phyloP scores from a whole-genome alignment of 2,888 invertebrate genomes.

The Dynastes grantii region DNA sequence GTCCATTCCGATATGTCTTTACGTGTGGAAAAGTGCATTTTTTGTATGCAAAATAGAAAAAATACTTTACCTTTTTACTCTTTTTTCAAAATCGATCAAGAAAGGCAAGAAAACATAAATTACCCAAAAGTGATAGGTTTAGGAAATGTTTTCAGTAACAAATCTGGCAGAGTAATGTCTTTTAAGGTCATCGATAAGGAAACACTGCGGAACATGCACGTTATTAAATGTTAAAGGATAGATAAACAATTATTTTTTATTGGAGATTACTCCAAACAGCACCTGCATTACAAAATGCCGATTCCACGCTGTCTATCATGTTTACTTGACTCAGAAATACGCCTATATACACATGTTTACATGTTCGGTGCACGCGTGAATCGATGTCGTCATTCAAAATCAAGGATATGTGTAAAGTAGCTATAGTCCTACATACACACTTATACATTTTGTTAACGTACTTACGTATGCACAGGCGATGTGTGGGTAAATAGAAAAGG shows the following conservation, averaged over 20 bases:
- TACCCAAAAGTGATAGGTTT: background rate
- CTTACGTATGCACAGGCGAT: background rate
- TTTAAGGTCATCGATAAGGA: background rate
- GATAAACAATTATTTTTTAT: background rate
- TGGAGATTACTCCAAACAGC: background rate
- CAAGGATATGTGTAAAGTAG: background rate
- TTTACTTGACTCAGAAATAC: background rate
- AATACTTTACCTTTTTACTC: too few relatives aligned
- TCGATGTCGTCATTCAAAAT: constrained; percentile 2
- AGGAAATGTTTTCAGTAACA: background rate
- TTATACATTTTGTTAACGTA: background rate
- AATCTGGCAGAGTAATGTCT: background rate
- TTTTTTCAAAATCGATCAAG: too few relatives aligned
- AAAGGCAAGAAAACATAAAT: background rate
- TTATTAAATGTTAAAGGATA: background rate
- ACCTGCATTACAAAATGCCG: background rate
- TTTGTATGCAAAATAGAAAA: too few relatives aligned
- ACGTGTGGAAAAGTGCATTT: too few relatives aligned
- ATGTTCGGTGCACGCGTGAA: background rate
- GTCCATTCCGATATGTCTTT: too few relatives aligned
- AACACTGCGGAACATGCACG: background rate
- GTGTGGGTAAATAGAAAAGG: background rate
- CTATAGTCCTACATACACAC: background rate
- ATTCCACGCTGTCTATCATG: background rate
- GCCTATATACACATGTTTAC: background rate